Evolutionary conservation across 2,797 vertebrate genomes (phyloP), one percentile per base, ranked within the genome.

Genomic region (Morelia viridis): DNA sequence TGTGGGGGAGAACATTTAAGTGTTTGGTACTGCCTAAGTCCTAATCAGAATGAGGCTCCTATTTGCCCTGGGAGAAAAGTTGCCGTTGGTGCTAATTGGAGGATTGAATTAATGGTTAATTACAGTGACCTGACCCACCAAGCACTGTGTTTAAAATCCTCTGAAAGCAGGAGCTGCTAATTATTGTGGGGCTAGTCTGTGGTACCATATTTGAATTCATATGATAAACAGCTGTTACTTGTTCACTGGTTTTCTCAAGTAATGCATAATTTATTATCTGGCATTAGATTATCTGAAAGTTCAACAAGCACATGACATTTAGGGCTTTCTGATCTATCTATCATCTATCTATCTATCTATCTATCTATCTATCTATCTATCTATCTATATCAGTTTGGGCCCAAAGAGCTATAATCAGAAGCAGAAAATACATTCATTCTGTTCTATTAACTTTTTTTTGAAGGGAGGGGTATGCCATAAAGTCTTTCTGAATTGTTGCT

Each of bases 81-180:
- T 65, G 87, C 41, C 76, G 31, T 90, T 62, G 41, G 5, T 85
- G 4, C 58, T 85, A 90, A 90, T 64, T 85, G 17, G 22, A 85
- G 10, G 35, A 50, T 64, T 62, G 50, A n/a, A 31, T 92, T 83
- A 71, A 83, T 88, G 50, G 86, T 88, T 92, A 84, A 17, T 88
- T 7, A 83, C 46, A 88, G 8, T 15, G 68, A 64, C 22, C 1
- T 62, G 68, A 26, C 11, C 28, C 19, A 61, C 3, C 26, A 91
- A 84, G n/a, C 5, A 28, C 5, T 57, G 71, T 88, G 12, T n/a
- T n/a, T 88, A 62, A 91, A 80, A 91, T 83, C 58, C 50, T 92
- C n/a, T 28, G 31, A 53, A 61, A 85, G 60, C 15, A 87, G 86
- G 64, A 41, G 6, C 26, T 46, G 24, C 68, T 87, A 86, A 85